A percentile compares a stretch with the other conserved stretches of the same genome.
phyloP scores from a whole-genome alignment of 2,113 vertebrate species.

The Nesospiza acunhae region DNA sequence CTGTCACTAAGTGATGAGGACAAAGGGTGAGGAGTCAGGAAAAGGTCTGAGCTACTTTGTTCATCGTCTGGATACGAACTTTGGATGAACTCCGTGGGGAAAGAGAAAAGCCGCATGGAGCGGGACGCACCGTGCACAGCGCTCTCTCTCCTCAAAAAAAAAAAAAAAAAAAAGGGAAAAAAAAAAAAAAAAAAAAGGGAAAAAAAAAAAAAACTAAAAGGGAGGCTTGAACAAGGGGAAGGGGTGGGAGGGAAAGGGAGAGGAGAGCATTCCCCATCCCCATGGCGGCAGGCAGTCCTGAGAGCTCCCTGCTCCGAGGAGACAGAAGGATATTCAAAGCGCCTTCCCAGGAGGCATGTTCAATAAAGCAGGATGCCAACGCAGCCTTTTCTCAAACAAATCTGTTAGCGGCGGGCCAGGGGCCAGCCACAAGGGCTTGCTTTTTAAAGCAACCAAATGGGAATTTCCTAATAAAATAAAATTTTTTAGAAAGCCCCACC shows the following conservation, averaged over 20 bases:
- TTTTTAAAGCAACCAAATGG: constrained; percentile 58
- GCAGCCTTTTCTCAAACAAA: constrained; percentile 61
- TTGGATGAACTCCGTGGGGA: constrained; percentile 88
- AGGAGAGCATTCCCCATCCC: constrained; percentile 46
- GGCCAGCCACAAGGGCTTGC: constrained; percentile 60
- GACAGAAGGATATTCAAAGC: constrained; percentile 73
- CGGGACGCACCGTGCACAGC: neutral
- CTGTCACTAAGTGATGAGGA: constrained; percentile 82
- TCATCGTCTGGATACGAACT: constrained; percentile 91
- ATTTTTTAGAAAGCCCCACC: neutral
- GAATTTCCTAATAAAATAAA: constrained; percentile 73
- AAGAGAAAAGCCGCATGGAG: constrained; percentile 63
- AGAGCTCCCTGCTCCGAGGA: constrained; percentile 74
- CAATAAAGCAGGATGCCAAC: constrained; percentile 73
- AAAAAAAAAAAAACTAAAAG: neutral
- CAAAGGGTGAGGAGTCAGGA: constrained; percentile 88
- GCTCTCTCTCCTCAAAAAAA: neutral
- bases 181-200: neutral
- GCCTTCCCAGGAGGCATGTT: constrained; percentile 73
- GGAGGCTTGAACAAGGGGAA: constrained; percentile 24
- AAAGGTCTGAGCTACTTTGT: constrained; percentile 88
- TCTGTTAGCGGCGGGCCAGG: constrained; percentile 67
- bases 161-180: neutral
- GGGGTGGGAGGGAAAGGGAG: neutral
- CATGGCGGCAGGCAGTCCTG: constrained; percentile 71